These are phyloP conservation scores for Apostichopus californicus DNA, from an alignment of 35 echinoderm and acorn worm species.

Conservation along the genomic window DNA sequence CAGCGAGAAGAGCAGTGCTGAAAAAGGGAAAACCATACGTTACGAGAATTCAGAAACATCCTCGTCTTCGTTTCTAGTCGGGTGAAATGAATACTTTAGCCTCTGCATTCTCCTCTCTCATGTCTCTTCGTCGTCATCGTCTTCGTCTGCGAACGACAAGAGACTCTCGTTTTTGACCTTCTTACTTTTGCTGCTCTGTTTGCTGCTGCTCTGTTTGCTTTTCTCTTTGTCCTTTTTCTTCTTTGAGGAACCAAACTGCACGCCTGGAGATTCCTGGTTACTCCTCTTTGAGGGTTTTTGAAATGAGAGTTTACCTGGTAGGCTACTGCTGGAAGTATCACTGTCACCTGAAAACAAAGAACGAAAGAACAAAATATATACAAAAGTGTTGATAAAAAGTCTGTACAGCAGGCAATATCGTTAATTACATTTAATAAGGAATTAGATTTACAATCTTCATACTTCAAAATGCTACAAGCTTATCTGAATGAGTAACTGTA, in stretches of 20 bases:
- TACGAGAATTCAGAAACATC: too few relatives aligned
- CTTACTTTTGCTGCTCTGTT: constrained; percentile 64
- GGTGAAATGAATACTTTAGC: not conserved
- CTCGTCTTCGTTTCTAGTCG: too few relatives aligned
- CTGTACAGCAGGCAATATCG: too few relatives aligned
- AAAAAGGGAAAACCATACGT: too few relatives aligned
- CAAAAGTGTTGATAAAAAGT: too few relatives aligned
- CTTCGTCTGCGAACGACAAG: constrained; percentile 89
- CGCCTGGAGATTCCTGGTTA: constrained; percentile 57
- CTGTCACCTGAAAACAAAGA: constrained; percentile 37
- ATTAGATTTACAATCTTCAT: too few relatives aligned
- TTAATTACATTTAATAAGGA: too few relatives aligned
- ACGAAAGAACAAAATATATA: not conserved
- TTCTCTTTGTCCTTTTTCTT: constrained; percentile 70
- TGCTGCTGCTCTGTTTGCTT: constrained; percentile 55
- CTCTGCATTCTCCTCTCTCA: not conserved
- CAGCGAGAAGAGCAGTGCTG: too few relatives aligned
- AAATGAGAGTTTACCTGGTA: constrained; percentile 77
- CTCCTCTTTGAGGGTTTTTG: constrained; percentile 82
- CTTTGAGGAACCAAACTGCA: constrained; percentile 68
- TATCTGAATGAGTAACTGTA: too few relatives aligned
- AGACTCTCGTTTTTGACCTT: constrained; percentile 88
- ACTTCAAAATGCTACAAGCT: too few relatives aligned
- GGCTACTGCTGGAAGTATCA: not conserved
- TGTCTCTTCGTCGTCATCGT: constrained; percentile 46